A percentile compares a stretch with the other conserved stretches of the same genome.
These are phyloP conservation scores for Parnassius orleans DNA, from an alignment of 2,888 invertebrate genomes.

Conservation along the genomic window DNA sequence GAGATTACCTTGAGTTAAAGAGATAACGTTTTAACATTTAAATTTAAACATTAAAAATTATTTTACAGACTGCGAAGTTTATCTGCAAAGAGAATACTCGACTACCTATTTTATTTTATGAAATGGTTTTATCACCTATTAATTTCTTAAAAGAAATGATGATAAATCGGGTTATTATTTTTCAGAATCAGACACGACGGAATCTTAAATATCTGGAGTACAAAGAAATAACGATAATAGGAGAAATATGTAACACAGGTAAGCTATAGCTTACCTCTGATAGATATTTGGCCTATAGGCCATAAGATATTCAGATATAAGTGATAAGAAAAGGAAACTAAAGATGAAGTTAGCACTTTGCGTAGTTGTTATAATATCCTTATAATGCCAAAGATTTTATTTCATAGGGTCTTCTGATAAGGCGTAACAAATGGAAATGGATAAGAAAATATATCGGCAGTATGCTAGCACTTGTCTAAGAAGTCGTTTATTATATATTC, in stretches of 20 bases:
- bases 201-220: too few relatives aligned
- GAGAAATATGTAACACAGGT: background rate
- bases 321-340: background rate
- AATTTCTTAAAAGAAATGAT: background rate
- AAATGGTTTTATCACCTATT: background rate
- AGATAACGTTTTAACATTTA: constrained; percentile 67
- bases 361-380: background rate
- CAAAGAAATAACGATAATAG: too few relatives aligned
- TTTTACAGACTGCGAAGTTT: constrained; percentile 15
- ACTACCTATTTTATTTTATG: background rate
- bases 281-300: too few relatives aligned
- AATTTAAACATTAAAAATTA: constrained; percentile 36
- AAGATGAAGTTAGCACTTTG: background rate
- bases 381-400: constrained; percentile 14
- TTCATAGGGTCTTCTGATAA: constrained; percentile 17
- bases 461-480: constrained; percentile 8
- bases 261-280: too few relatives aligned
- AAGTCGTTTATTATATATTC: constrained; percentile 6
- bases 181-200: too few relatives aligned
- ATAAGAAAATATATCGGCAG: constrained; percentile 18
- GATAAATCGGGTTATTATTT: too few relatives aligned
- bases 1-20: constrained; percentile 49
- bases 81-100: background rate
- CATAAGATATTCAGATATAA: background rate
- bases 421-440: constrained; percentile 14